Base-by-base conservation (phyloP, 1,140 invertebrate species). In the Hylaeus volcanicus region DNA sequence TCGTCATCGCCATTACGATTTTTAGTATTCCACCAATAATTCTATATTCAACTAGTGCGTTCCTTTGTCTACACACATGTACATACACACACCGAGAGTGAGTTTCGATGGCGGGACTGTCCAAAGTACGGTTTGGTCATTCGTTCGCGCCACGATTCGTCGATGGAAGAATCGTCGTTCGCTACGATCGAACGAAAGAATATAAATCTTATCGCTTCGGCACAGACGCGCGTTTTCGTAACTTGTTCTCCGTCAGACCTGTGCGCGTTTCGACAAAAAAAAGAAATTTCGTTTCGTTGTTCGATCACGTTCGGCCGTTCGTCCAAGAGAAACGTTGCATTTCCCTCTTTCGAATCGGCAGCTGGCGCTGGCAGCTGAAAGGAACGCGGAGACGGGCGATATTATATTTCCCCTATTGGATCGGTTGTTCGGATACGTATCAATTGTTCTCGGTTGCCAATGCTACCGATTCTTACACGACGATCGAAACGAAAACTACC, bases 41-140 rank as follows among this genome's bases (percentile, higher is more conserved):
- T 51, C 73, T 85, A 77, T 53, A 83, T 88, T 84, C 64, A 84
- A 83, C 75, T 90, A 90, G 87, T 88, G 90, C 73, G 86, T 90
- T 89, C 79, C 86, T 91, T 88, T 68, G 85, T 85, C 87, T 83
- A 87, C 84, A 82, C 90, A 85, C 84, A 74, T 76, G 82, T 81
- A 79, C 84, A 66, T 81, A 86, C 84, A 81, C 84, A 81, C 85
- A 83, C 77, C 81, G 64, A 72, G 77, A 15, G 5, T n/a, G 14
- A 41, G 83, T 88, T 86, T 81, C 83, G 76, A 86, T 39, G 39
- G 48, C 53, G 45, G 39, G 39, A 78, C 61, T 51, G 14, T 64
- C 51, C n/a, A 60, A 37, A 72, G 58, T 64, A 73, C 48, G 11
- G 11, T 73, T 72, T 55, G 55, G n/a, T 9, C 43, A 55, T 43